A percentile compares a stretch with the other conserved stretches of the same genome.
phyloP scores from a whole-genome alignment of 1,140 invertebrate genomes.

The Zaprionus gabonicus region DNA sequence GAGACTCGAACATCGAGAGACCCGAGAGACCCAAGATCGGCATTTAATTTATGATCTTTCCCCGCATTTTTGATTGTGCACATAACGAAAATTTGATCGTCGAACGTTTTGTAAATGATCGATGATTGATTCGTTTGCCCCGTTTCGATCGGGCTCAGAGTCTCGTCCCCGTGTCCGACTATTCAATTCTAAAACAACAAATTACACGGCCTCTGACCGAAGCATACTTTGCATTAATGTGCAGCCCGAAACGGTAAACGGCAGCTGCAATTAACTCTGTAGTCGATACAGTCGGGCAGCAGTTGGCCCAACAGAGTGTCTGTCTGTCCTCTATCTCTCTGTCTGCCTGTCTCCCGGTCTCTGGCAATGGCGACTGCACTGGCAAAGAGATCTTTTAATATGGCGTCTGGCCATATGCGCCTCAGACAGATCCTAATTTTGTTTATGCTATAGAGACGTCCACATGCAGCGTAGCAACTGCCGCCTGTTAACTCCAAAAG shows the following conservation, averaged over 20 bases:
- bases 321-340: neutral
- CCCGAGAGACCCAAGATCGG: neutral
- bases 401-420: conserved; percentile 69
- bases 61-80: conserved; percentile 49
- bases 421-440: conserved; percentile 52
- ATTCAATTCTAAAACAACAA: conserved; percentile 37
- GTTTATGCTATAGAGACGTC: conserved; percentile 62
- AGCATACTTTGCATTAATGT: conserved; percentile 44
- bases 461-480: conserved; percentile 6
- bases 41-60: conserved; percentile 78
- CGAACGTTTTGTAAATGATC: conserved; percentile 75
- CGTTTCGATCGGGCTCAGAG: too few relatives aligned
- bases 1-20: conserved; percentile 16
- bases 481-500: conserved; percentile 36
- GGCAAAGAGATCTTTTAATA: conserved; percentile 52
- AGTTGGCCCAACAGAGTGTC: conserved; percentile 21
- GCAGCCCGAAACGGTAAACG: conserved; percentile 37
- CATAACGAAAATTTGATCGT: conserved; percentile 60
- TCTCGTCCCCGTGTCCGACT: neutral
- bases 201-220: conserved; percentile 32
- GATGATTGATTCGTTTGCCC: conserved; percentile 70
- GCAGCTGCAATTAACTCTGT: conserved; percentile 50
- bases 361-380: neutral
- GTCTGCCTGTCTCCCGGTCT: too few relatives aligned
- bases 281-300: conserved; percentile 3